These are phyloP conservation scores for Pterophyllum scalare DNA, from an alignment of 2,113 vertebrate genomes.

Conservation along the genomic window DNA sequence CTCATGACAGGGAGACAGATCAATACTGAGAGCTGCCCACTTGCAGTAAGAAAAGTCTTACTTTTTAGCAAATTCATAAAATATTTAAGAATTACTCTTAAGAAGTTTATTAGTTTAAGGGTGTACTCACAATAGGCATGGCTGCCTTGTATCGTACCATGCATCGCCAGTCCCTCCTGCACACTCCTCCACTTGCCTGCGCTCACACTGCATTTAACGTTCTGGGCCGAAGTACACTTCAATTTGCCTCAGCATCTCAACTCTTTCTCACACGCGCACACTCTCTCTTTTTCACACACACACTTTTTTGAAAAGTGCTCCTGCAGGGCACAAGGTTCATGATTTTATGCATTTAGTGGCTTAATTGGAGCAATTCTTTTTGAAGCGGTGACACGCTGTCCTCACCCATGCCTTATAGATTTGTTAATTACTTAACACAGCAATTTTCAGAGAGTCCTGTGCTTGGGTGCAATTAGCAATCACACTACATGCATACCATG, in stretches of 20 bases:
- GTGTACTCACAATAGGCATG: neutral
- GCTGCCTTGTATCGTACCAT: neutral
- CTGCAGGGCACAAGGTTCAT: neutral
- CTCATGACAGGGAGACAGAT: neutral
- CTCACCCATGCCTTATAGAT: neutral
- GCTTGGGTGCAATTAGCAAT: neutral
- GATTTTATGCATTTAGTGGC: neutral
- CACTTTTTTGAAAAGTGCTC: too few relatives aligned
- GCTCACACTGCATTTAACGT: neutral
- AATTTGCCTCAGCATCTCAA: neutral
- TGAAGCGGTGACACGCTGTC: neutral
- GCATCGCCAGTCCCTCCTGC: neutral
- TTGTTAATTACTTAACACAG: neutral
- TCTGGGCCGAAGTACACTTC: neutral
- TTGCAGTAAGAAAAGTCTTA: neutral
- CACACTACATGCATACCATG: neutral
- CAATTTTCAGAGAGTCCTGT: neutral
- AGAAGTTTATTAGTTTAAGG: neutral
- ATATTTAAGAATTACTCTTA: neutral
- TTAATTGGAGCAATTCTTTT: neutral
- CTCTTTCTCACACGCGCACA: neutral
- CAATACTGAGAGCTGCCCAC: neutral
- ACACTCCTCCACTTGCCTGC: neutral
- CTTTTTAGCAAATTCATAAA: neutral
- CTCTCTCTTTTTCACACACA: neutral